Base-by-base conservation (phyloP, 2,888 invertebrate genomes). In the Tridacna gigas region DNA sequence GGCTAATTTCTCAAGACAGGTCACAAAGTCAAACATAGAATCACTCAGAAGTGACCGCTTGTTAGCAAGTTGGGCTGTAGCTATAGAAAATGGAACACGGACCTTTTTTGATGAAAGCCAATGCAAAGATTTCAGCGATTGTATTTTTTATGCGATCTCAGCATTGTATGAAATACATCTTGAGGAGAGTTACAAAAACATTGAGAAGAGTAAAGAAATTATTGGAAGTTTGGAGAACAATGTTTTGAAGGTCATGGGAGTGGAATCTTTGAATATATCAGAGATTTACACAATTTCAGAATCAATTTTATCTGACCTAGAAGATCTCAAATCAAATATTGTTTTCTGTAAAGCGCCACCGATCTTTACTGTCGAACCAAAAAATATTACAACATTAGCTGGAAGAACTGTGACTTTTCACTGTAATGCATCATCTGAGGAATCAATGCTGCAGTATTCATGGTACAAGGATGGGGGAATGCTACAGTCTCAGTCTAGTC, bases 331-430 rank as follows among this genome's bases (percentile, higher is more conserved):
- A 4, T 26, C 71, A 13, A 25, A 69, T 2, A 75, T 81, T 63
- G 22, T 79, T 3, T 86, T 79, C 45, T 86, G 86, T 63, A 66
- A 82, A 15, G n/a, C n/a, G 11, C 48, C 86, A 60, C 82, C 86
- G 0, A 48, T 13, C 18, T 48, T 82, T 20, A 48, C 37, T 18
- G 28, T 25, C 11, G 15, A 45, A 18, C 37, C 74, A 7, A 26
- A 26, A 12, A 83, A 80, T 28, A 26, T 18, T 7, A 83, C 83
- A 3, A 63, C 56, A 0, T 25, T 51, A 18, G 12, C 28, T 45
- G 86, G 86, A 60, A 47, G 26, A 18, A 75, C 66, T n/a, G 51
- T 82, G 9, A 18, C 3, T 13, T 61, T 86, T 9, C 15, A 3
- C 7, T 86, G 86, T 61, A 56, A 76, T 22, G 80, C 67, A 12